Evolutionary conservation across 37 sponge, comb jelly and placozoan species (phyloP).

Genomic region (Agelas oroides): DNA sequence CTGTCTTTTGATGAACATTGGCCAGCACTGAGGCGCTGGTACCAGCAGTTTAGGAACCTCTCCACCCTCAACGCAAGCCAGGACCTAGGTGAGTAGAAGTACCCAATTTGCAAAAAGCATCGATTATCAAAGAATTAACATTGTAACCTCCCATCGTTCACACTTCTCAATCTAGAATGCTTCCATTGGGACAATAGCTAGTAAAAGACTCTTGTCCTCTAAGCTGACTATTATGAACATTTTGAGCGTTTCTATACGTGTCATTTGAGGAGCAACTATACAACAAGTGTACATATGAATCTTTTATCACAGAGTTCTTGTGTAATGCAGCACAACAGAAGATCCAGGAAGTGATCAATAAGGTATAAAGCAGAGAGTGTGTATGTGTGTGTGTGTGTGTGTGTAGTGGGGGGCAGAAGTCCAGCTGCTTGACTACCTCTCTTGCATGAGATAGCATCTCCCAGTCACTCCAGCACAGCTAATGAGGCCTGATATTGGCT

Average conservation of each 20-base stretch:
- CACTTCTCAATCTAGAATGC: no score
- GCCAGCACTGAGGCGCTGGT: slow-evolving; percentile 78
- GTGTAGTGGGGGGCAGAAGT: neutral
- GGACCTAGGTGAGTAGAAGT: slow-evolving; percentile 17
- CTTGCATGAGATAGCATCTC: no score
- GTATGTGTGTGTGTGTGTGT: no score
- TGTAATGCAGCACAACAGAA: neutral
- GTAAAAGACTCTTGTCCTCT: no score
- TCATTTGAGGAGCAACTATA: no score
- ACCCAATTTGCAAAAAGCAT: neutral
- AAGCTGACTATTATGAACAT: neutral
- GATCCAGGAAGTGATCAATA: slow-evolving; percentile 38
- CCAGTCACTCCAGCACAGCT: no score
- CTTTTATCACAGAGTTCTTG: slow-evolving; percentile 11
- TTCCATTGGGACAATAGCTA: no score
- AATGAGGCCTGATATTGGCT: no score
- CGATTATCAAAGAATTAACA: neutral
- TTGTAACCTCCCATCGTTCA: no score
- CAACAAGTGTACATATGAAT: no score
- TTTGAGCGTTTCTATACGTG: neutral
- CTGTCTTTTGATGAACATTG: slow-evolving; percentile 67
- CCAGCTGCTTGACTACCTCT: no score
- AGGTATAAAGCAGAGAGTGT: slow-evolving; percentile 1
- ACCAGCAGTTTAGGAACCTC: slow-evolving; percentile 75
- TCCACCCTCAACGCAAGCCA: slow-evolving; percentile 55